phyloP scores from a whole-genome alignment of 2,113 vertebrate species.

The Glareola pratincola region DNA sequence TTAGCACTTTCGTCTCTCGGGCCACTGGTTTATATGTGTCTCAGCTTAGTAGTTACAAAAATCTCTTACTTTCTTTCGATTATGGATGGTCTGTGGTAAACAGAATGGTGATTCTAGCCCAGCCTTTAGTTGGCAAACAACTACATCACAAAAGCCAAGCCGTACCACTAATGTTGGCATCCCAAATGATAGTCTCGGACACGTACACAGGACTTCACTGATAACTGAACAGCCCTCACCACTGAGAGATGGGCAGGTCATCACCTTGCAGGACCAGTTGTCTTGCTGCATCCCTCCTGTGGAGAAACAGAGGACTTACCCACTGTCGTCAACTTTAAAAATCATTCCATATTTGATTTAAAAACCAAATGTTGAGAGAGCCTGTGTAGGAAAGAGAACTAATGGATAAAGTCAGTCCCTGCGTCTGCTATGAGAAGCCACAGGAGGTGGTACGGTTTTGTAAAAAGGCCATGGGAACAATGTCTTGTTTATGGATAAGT shows the following conservation, averaged over 20 bases:
- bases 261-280: not conserved
- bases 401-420: not conserved
- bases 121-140: not conserved
- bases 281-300: not conserved
- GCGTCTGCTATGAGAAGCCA: not conserved
- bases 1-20: not conserved
- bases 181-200: not conserved
- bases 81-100: not conserved
- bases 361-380: not conserved
- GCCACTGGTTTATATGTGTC: not conserved
- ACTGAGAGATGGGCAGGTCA: not conserved
- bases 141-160: not conserved
- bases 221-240: not conserved
- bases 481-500: not conserved
- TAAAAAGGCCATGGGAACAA: not conserved
- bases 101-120: not conserved
- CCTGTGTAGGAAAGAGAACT: not conserved
- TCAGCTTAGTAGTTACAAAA: not conserved
- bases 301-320: not conserved
- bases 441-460: not conserved
- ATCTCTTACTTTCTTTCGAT: not conserved
- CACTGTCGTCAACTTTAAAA: not conserved
- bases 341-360: not conserved
- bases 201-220: not conserved
- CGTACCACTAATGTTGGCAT: not conserved